Percentiles rank a stretch among this genome's conserved stretches.
Conservation (phyloP, 2,797 vertebrate species). For the Microctenopoma lineatum region DNA sequence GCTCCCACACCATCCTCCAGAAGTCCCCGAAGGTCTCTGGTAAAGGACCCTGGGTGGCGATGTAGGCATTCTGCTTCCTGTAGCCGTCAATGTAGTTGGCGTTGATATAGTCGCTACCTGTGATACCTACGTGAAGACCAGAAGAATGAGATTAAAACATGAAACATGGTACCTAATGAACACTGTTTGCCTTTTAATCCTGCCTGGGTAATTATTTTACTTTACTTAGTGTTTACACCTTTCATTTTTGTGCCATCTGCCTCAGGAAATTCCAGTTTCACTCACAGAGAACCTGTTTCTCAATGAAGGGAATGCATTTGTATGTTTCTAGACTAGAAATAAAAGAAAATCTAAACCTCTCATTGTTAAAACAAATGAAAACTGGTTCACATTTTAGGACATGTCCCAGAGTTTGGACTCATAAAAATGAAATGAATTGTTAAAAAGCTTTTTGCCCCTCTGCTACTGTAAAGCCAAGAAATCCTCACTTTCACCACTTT, state of each 20-base stretch:
- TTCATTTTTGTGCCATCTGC: conserved; percentile 38
- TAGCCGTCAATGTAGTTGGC: conserved; percentile 99
- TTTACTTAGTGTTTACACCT: conserved; percentile 26
- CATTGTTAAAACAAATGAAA: conserved; percentile 39
- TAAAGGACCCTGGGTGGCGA: conserved; percentile 95
- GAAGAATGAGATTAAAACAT: not conserved
- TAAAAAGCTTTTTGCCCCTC: not conserved
- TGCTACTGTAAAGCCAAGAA: not conserved
- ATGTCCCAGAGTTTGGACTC: not conserved
- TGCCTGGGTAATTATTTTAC: not conserved
- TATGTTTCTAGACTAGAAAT: not conserved
- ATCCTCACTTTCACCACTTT: conserved; percentile 12
- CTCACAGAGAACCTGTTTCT: conserved; percentile 32
- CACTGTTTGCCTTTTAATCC: not conserved
- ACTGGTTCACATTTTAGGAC: conserved; percentile 15
- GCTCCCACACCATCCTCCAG: conserved; percentile 99
- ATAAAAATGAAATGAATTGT: conserved; percentile 3
- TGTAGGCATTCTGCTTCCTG: conserved; percentile 98
- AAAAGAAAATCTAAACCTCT: conserved; percentile 32
- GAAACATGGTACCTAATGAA: not conserved
- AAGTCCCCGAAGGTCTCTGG: conserved; percentile 98
- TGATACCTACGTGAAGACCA: conserved; percentile 85
- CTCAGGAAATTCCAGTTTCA: conserved; percentile 35
- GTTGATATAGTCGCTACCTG: conserved; percentile 96
- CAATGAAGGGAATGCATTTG: conserved; percentile 35